phyloP scores from a whole-genome alignment of 2,113 vertebrate genomes.

The Gymnorhina tibicen region DNA sequence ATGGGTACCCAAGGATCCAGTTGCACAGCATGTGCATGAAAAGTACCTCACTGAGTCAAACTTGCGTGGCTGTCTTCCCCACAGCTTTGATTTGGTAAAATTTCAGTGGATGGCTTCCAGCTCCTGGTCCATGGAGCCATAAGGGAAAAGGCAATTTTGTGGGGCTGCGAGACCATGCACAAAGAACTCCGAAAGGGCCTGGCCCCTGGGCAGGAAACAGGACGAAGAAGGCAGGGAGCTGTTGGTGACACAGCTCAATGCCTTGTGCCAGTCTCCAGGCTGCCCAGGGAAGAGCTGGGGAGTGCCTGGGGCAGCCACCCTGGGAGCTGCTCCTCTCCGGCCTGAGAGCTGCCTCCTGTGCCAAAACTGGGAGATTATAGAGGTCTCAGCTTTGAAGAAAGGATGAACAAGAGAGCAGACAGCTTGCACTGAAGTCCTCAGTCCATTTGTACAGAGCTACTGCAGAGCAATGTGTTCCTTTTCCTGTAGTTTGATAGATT shows the following conservation, averaged over 20 bases:
- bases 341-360: not conserved
- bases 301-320: fast-evolving
- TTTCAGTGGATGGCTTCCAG: not conserved
- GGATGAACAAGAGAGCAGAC: not conserved
- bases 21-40: not conserved
- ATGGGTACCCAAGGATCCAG: not conserved
- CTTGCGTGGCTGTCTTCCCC: not conserved
- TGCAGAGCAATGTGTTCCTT: not conserved
- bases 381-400: not conserved
- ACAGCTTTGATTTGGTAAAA: not conserved
- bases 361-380: not conserved
- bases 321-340: not conserved
- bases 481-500: not conserved
- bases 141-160: not conserved
- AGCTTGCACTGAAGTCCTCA: not conserved
- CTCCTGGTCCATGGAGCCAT: not conserved
- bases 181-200: fast-evolving
- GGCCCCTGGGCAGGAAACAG: not conserved
- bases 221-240: not conserved
- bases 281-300: not conserved
- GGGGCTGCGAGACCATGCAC: not conserved
- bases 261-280: not conserved
- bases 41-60: not conserved
- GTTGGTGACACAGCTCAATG: not conserved
- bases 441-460: not conserved